Evolutionary conservation across 1,140 invertebrate genomes (phyloP), one percentile per base, ranked within the genome.

Genomic region (Bactericera cockerelli): DNA sequence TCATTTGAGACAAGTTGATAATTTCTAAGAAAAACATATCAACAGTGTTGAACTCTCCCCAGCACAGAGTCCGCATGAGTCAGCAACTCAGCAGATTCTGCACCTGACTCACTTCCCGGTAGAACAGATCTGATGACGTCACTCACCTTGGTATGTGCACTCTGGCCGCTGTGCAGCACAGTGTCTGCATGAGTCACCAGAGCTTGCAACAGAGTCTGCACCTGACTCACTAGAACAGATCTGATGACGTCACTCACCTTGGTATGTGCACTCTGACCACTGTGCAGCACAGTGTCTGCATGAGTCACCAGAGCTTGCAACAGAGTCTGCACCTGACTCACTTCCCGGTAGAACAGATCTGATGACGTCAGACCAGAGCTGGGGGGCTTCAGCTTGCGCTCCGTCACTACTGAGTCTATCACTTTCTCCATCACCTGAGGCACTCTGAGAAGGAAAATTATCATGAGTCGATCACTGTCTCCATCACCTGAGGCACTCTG

Each of bases 261-360:
- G 8, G 22, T n/a, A 19, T 49, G 42, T 6, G 42, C n/a, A 49
- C 42, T 49, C n/a, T 49, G n/a, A 6, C 42, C 22, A 49, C 42
- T 49, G n/a, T 49, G 42, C n/a, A 49, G n/a, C 4, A 49, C 42
- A 19, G 4, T 22, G 22, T 49, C 42, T 8, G 42, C 8, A 16
- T 49, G 42, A 16, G 42, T n/a, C n/a, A 49, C 42, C 42, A 49
- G n/a, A 6, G n/a, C 22, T n/a, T 49, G 42, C 4, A 49, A 8
- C 8, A 49, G n/a, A 10, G 4, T 16, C 4, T 49, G 42, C 38
- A 80, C 71, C 16, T 73, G 73, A 53, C 74, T 78, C 36, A 86
- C 73, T 72, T 82, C 76, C 54, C 82, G 77, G 67, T 82, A 88
- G 67, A 87, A 87, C 55, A 86, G 68, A 69, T 87, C 85, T 57